These are phyloP conservation scores for Agrotis ipsilon DNA, from an alignment of 2,888 invertebrate species.

Conservation along the genomic window DNA sequence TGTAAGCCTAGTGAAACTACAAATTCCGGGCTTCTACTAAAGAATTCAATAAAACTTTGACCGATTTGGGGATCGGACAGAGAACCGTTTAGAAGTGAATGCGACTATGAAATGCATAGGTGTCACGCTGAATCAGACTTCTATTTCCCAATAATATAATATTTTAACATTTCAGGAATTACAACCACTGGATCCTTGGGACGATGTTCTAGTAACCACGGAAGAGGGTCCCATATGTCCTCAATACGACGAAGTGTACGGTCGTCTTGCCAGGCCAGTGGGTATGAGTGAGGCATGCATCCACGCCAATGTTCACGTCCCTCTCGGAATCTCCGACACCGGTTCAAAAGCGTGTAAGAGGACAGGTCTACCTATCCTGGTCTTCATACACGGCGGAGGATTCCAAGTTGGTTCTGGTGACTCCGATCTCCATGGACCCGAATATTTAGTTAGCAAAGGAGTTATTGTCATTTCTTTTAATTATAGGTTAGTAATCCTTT, in stretches of 20 bases:
- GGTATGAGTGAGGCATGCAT: slow-evolving; percentile 71
- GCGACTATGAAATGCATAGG: too few relatives aligned
- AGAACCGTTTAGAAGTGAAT: too few relatives aligned
- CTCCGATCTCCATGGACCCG: slow-evolving; percentile 71
- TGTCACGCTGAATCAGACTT: too few relatives aligned
- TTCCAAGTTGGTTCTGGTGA: slow-evolving; percentile 67
- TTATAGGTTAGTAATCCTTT: slow-evolving; percentile 64
- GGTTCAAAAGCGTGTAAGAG: neutral
- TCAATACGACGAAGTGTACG: slow-evolving; percentile 82
- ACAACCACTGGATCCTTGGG: slow-evolving; percentile 78
- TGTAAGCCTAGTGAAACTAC: too few relatives aligned
- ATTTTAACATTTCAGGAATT: slow-evolving; percentile 55
- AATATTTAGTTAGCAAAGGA: slow-evolving; percentile 69
- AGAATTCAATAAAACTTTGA: too few relatives aligned
- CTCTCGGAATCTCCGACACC: slow-evolving; percentile 26
- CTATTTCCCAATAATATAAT: neutral
- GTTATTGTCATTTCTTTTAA: slow-evolving; percentile 74
- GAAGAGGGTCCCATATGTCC: slow-evolving; percentile 90
- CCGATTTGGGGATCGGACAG: too few relatives aligned
- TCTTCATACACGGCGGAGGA: slow-evolving; percentile 82
- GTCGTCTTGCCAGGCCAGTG: slow-evolving; percentile 49
- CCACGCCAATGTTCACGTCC: slow-evolving; percentile 69
- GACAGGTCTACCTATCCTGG: slow-evolving; percentile 76
- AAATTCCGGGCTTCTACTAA: too few relatives aligned
- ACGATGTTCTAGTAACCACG: slow-evolving; percentile 85